Evolutionary conservation across 2,888 invertebrate species (phyloP).

Genomic region (Cordilura impudica): DNA sequence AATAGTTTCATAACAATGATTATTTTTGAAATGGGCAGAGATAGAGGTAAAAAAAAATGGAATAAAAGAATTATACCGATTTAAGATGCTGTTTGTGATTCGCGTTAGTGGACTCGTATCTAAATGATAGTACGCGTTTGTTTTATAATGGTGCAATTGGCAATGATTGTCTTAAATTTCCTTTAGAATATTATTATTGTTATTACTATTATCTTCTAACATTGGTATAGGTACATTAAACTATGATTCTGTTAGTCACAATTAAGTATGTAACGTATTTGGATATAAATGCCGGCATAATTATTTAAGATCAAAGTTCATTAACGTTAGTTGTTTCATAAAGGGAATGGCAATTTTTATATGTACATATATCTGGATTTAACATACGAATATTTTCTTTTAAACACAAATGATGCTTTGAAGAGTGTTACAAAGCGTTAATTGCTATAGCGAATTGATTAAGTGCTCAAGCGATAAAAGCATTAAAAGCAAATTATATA

Average conservation of each 20-base stretch:
- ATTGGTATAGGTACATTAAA: slow-evolving; percentile 12
- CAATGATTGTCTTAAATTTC: slow-evolving; percentile 47
- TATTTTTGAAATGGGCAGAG: slow-evolving; percentile 25
- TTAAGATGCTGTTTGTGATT: not conserved
- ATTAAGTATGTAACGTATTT: slow-evolving; percentile 27
- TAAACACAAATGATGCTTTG: too few relatives aligned
- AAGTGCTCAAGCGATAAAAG: too few relatives aligned
- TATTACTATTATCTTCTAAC: not conserved
- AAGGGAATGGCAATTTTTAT: too few relatives aligned
- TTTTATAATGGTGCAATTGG: slow-evolving; percentile 27
- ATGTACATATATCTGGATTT: slow-evolving; percentile 3
- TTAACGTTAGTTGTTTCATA: slow-evolving; percentile 27
- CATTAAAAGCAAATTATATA: too few relatives aligned
- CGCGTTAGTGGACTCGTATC: not conserved
- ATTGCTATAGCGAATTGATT: too few relatives aligned
- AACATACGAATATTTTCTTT: too few relatives aligned
- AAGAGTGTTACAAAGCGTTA: too few relatives aligned
- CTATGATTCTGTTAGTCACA: slow-evolving; percentile 9
- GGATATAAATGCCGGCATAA: slow-evolving; percentile 43
- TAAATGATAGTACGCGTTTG: slow-evolving; percentile 25
- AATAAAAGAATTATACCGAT: slow-evolving; percentile 12
- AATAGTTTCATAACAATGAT: slow-evolving; percentile 60
- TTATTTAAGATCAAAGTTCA: slow-evolving; percentile 51
- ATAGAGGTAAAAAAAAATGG: slow-evolving; percentile 1
- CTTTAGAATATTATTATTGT: slow-evolving; percentile 4